Evolutionary conservation across 1,140 invertebrate species (phyloP), one percentile per base, ranked within the genome.

Genomic region (Maniola jurtina): DNA sequence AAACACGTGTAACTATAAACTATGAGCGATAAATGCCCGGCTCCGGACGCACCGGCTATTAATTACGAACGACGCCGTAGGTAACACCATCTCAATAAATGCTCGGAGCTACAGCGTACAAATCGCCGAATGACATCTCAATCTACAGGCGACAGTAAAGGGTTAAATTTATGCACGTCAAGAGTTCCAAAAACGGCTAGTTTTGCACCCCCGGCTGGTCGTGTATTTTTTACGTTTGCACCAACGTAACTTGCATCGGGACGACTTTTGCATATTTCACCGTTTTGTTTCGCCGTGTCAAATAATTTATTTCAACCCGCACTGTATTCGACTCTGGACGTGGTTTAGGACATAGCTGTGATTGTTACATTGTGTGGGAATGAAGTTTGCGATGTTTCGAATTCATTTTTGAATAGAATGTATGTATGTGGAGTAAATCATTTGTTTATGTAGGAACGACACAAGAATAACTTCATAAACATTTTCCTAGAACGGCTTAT

Each of bases 211-310:
- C 52, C 55, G 59, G 36, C 52, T 54, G 56, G 42, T 70, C 66
- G 70, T 68, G 62, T 72, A 66, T 72, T 72, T 72, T 72, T 72
- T 72, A 71, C 70, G 66, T 68, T 71, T 61, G 66, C 70, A 66
- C 62, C 58, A 66, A 65, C 66, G 66, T 72, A 66, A 72, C 70
- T 71, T 72, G 66, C 70, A 60, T 68, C 66, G 52, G 66, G 58
- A 68, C 70, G 70, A 72, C 70, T 72, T 72, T 72, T 72, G 70
- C 66, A 72, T 72, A 72, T 68, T 68, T 72, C 70, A 72, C 70
- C 55, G 66, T 72, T 68, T 72, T 72, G 60, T 72, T 72, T 62
- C 66, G 66, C 66, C 55, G 66, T 68, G 66, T 72, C 70, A 72
- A 72, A 72, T 72, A 72, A 72, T 72, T 72, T 72, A 72, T 72